Base-by-base conservation (phyloP, 2,113 vertebrate genomes). In the Catharus fuscescens region DNA sequence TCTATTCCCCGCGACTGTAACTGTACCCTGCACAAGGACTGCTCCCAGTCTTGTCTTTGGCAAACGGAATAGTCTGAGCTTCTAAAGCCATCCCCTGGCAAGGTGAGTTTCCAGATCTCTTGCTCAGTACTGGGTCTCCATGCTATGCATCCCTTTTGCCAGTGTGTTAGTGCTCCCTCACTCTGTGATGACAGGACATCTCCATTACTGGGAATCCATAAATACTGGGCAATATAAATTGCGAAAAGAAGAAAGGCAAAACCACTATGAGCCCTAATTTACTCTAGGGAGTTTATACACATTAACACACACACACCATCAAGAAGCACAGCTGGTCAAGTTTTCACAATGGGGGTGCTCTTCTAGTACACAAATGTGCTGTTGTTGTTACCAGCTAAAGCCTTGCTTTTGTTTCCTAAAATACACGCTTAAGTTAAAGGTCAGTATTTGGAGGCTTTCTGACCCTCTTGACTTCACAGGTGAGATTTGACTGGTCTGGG, bases 71-170 rank as follows among this genome's bases (percentile, higher is more conserved):
- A 15, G 21, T 21, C 25, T 29, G 67, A 92, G 38, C 64, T 48
- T 11, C 82, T 72, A 26, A 16, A 23, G 50, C 28, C 6, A 1
- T 60, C 5, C 38, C 57, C 19, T 60, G 29, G 11, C 42, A 54
- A 45, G 12, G 28, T 56, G 13, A 14, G 5, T 65, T 83, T 83
- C 34, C 67, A 31, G 5, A 57, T 56, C 26, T 38, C 31, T 26
- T 21, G 28, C 36, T 72, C 54, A 28, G 19, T 25, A 8, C 47
- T 59, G 28, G 3, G 1, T 57, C 17, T 86, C 45, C 48, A 24
- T 0, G 0, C 2, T 0, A 14, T 25, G 32, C 52, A 20, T 44
- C 31, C 19, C 34, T 16, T 87, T 62, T 71, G 44, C 34, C 32
- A 24, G 38, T 9, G 18, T 79, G 16, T 44, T n/a, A 12, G 16